Percentiles rank a stretch among this genome's conserved stretches.
These are phyloP conservation scores for Aphelinus certus DNA, from an alignment of 1,140 invertebrate genomes.

Conservation along the genomic window DNA sequence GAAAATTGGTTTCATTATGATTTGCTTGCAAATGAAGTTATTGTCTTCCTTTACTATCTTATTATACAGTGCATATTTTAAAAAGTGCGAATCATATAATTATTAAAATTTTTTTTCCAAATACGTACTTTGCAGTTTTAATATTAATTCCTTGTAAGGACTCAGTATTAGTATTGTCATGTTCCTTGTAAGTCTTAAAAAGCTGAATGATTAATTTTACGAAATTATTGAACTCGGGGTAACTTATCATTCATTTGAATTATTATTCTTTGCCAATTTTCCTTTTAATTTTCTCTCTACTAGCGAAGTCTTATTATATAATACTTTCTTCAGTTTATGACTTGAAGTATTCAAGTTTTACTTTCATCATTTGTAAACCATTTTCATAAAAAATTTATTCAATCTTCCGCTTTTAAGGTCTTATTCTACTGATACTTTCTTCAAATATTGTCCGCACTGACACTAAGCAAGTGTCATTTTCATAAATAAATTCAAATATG, in stretches of 20 bases:
- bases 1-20: no score
- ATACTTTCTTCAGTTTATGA: slow-evolving; percentile 40
- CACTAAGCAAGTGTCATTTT: neutral
- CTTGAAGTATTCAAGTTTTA: slow-evolving; percentile 8
- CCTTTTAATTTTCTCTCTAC: no score
- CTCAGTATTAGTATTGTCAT: neutral
- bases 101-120: slow-evolving; percentile 32
- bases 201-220: no score
- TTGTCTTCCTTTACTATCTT: slow-evolving; percentile 19
- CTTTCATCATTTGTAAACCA: slow-evolving; percentile 3
- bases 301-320: slow-evolving; percentile 6
- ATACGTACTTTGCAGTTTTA: slow-evolving; percentile 1
- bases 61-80: slow-evolving; percentile 33
- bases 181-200: neutral
- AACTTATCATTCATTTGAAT: slow-evolving; percentile 25
- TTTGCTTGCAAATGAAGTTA: neutral
- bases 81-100: slow-evolving; percentile 34
- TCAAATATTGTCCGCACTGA: slow-evolving; percentile 16
- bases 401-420: no score
- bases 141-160: neutral
- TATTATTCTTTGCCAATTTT: neutral
- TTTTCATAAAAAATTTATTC: no score
- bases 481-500: slow-evolving; percentile 5
- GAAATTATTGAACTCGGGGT: no score
- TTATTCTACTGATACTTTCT: slow-evolving; percentile 13